These are phyloP conservation scores for Aphis craccivora DNA, from an alignment of 1,140 invertebrate genomes.

Conservation along the genomic window DNA sequence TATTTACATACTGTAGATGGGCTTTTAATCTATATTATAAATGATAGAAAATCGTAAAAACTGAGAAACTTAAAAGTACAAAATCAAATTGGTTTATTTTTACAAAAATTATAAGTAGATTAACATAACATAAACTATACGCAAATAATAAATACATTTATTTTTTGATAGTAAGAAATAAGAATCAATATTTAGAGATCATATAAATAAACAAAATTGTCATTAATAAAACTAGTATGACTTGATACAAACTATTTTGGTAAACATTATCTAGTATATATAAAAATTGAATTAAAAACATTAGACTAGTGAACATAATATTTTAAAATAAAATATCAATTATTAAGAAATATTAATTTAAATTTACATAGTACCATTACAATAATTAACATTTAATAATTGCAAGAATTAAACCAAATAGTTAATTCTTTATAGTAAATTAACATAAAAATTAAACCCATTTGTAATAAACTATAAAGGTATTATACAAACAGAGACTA, in stretches of 20 bases:
- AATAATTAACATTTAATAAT: background rate
- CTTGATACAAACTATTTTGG: background rate
- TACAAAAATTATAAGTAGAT: conserved; percentile 15
- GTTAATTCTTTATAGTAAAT: background rate
- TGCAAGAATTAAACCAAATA: background rate
- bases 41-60: background rate
- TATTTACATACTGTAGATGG: background rate
- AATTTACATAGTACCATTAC: background rate
- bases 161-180: background rate
- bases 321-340: background rate
- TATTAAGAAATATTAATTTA: background rate
- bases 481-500: background rate
- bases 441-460: background rate
- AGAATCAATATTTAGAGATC: background rate
- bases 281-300: background rate
- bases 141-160: conserved; percentile 12
- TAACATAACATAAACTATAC: conserved; percentile 4
- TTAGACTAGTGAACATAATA: background rate
- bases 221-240: background rate
- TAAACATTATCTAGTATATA: background rate
- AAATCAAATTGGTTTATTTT: background rate
- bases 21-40: background rate
- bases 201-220: conserved; percentile 22
- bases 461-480: background rate
- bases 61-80: background rate